Evolutionary conservation across 35 echinoderm and acorn worm species (phyloP).

Genomic region (Apostichopus parvimensis): DNA sequence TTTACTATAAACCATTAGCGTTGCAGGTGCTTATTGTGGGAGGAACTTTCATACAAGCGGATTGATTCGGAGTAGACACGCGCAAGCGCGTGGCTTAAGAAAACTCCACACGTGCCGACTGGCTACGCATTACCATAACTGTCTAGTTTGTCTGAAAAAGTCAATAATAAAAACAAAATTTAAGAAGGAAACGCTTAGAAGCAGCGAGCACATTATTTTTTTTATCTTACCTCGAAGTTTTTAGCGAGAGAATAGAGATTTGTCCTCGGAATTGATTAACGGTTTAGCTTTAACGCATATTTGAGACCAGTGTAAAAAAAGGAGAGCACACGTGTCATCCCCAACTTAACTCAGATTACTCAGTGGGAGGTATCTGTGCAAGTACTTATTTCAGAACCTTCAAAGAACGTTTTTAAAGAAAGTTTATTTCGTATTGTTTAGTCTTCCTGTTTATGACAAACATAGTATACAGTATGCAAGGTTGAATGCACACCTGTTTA

Average conservation of each 20-base stretch:
- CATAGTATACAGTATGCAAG: not conserved
- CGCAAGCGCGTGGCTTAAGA: slow-evolving; percentile 39
- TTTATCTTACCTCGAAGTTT: not conserved
- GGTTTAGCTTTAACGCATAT: not conserved
- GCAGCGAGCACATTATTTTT: not conserved
- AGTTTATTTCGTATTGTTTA: slow-evolving; percentile 8
- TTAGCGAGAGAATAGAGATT: not conserved
- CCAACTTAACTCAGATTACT: not conserved
- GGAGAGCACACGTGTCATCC: slow-evolving; percentile 28
- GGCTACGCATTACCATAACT: slow-evolving; percentile 14
- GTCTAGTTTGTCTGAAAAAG: slow-evolving; percentile 18
- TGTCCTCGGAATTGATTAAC: slow-evolving; percentile 10
- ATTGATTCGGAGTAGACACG: slow-evolving; percentile 33
- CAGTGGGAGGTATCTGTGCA: slow-evolving; percentile 30
- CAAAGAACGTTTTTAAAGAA: not conserved
- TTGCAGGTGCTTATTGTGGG: slow-evolving; percentile 15
- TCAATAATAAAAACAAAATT: not conserved
- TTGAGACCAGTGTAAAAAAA: not conserved
- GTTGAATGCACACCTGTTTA: slow-evolving; percentile 5
- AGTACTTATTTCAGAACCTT: not conserved
- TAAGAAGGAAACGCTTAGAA: slow-evolving; percentile 4
- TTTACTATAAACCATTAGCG: not conserved
- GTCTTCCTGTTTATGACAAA: slow-evolving; percentile 24
- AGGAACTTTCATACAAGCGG: slow-evolving; percentile 26
- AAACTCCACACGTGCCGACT: slow-evolving; percentile 9